These are phyloP conservation scores for Helicoverpa armigera DNA, from an alignment of 1,140 invertebrate genomes.

Conservation along the genomic window DNA sequence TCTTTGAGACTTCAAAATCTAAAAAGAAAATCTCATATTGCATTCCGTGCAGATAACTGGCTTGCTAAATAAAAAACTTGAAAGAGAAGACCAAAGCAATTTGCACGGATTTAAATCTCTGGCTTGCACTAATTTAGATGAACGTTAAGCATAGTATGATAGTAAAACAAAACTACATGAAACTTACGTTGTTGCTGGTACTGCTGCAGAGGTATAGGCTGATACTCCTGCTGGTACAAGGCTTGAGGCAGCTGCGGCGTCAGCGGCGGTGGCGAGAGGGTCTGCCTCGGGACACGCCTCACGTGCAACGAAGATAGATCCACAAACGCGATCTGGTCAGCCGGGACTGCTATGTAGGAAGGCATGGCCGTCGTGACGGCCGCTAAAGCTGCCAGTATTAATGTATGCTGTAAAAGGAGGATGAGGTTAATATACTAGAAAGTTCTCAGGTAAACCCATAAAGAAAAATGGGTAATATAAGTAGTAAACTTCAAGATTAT, in stretches of 20 bases:
- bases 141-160: background rate
- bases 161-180: background rate
- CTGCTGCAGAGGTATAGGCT: constrained; percentile 69
- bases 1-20: too few species aligned
- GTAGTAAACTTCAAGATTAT: too few species aligned
- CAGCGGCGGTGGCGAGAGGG: constrained; percentile 69
- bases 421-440: constrained; percentile 33
- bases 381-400: constrained; percentile 68
- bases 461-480: background rate
- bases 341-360: constrained; percentile 88
- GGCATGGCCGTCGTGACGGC: constrained; percentile 81
- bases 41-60: too few species aligned
- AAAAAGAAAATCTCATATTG: too few species aligned
- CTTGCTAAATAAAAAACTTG: too few species aligned
- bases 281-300: constrained; percentile 78
- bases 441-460: too few species aligned
- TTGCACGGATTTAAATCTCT: too few species aligned
- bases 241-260: constrained; percentile 63
- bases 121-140: too few species aligned
- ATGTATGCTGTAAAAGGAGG: constrained; percentile 65
- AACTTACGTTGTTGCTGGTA: constrained; percentile 73
- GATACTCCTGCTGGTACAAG: constrained; percentile 72
- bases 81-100: too few species aligned
- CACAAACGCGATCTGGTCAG: constrained; percentile 87
- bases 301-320: constrained; percentile 71